Percentiles rank a stretch among this genome's conserved stretches.
phyloP scores from a whole-genome alignment of 1,140 invertebrate species.

The Aphidius gifuensis region DNA sequence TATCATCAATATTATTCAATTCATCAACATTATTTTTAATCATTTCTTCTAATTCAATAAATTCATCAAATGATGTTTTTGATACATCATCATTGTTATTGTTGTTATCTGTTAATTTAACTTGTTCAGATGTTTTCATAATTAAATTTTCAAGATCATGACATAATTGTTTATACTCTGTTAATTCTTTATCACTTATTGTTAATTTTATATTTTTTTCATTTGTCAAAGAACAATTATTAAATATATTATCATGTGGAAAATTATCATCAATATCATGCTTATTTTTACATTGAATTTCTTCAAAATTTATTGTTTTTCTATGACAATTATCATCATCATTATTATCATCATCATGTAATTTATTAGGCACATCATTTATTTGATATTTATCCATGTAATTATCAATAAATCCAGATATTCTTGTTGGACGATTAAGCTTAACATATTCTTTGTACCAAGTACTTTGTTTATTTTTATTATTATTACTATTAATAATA shows the following conservation, averaged over 20 bases:
- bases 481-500: constrained; percentile 55
- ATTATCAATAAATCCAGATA: neutral
- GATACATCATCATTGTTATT: constrained; percentile 2
- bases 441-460: constrained; percentile 28
- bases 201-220: constrained; percentile 22
- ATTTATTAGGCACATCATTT: constrained; percentile 19
- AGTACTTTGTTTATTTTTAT: constrained; percentile 20
- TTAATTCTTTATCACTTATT: constrained; percentile 28
- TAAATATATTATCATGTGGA: neutral
- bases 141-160: constrained; percentile 35
- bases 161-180: constrained; percentile 33
- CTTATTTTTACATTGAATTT: constrained; percentile 9
- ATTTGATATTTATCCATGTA: constrained; percentile 20
- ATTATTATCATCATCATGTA: neutral
- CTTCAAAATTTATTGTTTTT: constrained; percentile 22
- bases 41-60: constrained; percentile 24
- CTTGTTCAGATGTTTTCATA: constrained; percentile 22
- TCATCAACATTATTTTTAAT: constrained; percentile 3
- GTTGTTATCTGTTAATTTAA: constrained; percentile 1
- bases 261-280: neutral
- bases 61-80: constrained; percentile 23
- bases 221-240: neutral
- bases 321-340: too few relatives aligned
- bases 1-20: too few relatives aligned
- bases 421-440: constrained; percentile 25